Evolutionary conservation across 2,888 invertebrate genomes (phyloP).

Genomic region (Drepanosiphum platanoidis): DNA sequence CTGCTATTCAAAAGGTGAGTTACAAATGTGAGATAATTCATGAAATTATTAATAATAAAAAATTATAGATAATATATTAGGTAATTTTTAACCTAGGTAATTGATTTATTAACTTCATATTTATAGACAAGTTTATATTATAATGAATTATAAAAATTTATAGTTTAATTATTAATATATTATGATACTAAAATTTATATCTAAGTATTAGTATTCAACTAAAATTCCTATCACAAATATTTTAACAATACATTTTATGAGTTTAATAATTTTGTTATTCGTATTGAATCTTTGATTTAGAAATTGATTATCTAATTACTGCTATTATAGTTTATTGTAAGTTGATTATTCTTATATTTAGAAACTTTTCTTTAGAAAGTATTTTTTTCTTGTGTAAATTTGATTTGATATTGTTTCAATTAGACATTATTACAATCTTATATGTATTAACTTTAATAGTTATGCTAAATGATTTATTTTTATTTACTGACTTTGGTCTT

Average conservation of each 20-base stretch:
- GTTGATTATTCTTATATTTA: no score
- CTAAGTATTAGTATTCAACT: neutral
- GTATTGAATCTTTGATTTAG: neutral
- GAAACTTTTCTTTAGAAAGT: neutral
- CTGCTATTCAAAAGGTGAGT: conserved; percentile 59
- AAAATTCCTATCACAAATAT: no score
- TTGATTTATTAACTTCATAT: neutral
- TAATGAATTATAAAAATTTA: neutral
- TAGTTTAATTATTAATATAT: neutral
- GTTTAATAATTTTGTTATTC: neutral
- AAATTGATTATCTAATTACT: neutral
- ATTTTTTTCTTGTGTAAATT: neutral
- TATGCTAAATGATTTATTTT: neutral
- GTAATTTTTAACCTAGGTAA: neutral
- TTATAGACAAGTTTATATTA: no score
- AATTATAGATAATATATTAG: neutral
- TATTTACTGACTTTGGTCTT: neutral
- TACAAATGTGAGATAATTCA: conserved; percentile 6
- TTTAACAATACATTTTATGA: no score
- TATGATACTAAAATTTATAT: neutral
- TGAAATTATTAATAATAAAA: neutral
- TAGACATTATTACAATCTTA: no score
- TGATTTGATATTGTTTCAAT: neutral
- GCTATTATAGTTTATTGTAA: neutral
- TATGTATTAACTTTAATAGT: neutral